Conservation (phyloP, 2,888 invertebrate genomes). For the Drymonia ruficornis region DNA sequence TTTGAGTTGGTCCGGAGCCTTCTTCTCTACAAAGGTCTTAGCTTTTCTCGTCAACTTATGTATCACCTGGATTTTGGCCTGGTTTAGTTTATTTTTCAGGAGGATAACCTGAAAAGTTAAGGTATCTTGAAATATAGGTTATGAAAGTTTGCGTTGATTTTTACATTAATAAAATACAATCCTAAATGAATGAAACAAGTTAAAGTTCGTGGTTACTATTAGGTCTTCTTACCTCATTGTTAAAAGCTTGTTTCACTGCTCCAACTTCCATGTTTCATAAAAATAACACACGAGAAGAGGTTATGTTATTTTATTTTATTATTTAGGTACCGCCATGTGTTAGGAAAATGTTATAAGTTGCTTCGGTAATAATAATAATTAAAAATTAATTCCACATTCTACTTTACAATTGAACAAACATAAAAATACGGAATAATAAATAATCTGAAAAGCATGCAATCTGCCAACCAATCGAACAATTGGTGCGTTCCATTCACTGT, state of each 20-base stretch:
- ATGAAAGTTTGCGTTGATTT: not conserved
- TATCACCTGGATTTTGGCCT: slow-evolving; percentile 73
- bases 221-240: slow-evolving; percentile 65
- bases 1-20: slow-evolving; percentile 63
- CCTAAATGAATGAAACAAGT: no score
- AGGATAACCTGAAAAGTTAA: slow-evolving; percentile 68
- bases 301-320: slow-evolving; percentile 30
- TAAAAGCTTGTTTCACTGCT: slow-evolving; percentile 79
- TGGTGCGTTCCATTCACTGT: no score
- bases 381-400: no score
- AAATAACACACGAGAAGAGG: slow-evolving; percentile 22
- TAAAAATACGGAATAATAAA: no score
- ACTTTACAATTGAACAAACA: no score
- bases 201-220: not conserved
- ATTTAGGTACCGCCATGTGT: not conserved
- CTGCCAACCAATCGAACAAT: not conserved
- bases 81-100: slow-evolving; percentile 71
- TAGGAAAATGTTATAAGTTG: not conserved
- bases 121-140: not conserved
- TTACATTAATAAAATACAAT: no score
- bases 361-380: no score
- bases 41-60: slow-evolving; percentile 77
- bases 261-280: slow-evolving; percentile 72
- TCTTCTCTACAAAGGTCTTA: slow-evolving; percentile 68
- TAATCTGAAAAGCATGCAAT: no score